Percentiles rank a stretch among this genome's conserved stretches.
phyloP scores from a whole-genome alignment of 2,797 vertebrate species.

The Coregonus ussuriensis region DNA sequence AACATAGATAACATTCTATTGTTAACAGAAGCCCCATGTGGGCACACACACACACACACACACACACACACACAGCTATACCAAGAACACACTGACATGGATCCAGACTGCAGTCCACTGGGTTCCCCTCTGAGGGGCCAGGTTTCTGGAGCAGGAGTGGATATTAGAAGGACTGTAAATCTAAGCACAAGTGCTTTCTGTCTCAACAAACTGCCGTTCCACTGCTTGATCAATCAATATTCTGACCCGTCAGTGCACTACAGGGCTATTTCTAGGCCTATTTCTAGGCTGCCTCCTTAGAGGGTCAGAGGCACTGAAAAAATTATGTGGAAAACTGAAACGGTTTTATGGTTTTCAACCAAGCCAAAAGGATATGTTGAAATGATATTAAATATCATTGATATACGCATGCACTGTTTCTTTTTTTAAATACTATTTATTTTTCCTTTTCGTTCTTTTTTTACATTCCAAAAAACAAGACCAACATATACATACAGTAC shows the following conservation, averaged over 20 bases:
- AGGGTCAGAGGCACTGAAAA: slow-evolving; percentile 4
- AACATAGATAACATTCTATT: neutral
- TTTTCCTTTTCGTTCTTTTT: too few species aligned
- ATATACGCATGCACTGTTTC: neutral
- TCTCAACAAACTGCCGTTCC: slow-evolving; percentile 9
- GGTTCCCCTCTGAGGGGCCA: neutral
- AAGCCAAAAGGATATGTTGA: neutral
- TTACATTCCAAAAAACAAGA: too few species aligned
- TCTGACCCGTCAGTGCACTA: slow-evolving; percentile 1
- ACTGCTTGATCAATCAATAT: slow-evolving; percentile 20
- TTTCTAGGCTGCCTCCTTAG: neutral
- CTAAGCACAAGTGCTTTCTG: neutral
- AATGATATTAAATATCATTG: neutral
- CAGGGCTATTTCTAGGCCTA: neutral
- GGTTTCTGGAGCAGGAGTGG: neutral
- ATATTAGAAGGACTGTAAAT: slow-evolving; percentile 7
- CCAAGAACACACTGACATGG: neutral
- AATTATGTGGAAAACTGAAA: neutral
- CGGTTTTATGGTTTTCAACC: neutral
- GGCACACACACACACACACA: neutral
- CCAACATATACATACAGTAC: too few species aligned
- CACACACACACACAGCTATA: neutral
- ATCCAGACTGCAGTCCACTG: slow-evolving; percentile 5
- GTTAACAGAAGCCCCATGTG: neutral
- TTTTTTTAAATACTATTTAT: too few species aligned